Conservation (phyloP, 2,797 vertebrate genomes). For the Stomatorhinus walkeri region DNA sequence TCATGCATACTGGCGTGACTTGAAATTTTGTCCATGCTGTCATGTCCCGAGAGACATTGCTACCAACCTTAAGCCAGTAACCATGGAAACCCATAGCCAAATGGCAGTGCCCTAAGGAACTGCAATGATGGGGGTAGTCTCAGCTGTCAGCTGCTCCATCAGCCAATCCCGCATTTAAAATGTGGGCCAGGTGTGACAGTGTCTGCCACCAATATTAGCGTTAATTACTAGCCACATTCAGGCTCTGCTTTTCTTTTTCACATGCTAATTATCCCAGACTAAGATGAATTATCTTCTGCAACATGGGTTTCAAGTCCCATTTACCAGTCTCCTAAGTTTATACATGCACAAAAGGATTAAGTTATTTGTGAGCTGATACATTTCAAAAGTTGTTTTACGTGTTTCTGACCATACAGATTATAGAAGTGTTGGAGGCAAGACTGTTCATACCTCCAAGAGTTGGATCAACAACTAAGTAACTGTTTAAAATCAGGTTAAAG, state of each 20-base stretch:
- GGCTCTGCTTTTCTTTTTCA: background rate
- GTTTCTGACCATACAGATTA: background rate
- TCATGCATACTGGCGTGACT: conserved; percentile 49
- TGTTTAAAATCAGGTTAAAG: background rate
- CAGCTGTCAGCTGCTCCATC: conserved; percentile 23
- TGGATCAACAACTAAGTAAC: background rate
- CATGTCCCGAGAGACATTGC: conserved; percentile 41
- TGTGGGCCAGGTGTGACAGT: conserved; percentile 21
- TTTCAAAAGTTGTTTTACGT: background rate
- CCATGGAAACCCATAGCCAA: conserved; percentile 32
- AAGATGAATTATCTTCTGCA: background rate
- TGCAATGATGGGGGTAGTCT: conserved; percentile 15
- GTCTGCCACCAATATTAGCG: conserved; percentile 17
- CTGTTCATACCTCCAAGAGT: background rate
- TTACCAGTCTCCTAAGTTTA: background rate
- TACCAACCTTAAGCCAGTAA: conserved; percentile 15
- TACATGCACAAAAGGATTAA: background rate
- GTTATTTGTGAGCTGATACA: background rate
- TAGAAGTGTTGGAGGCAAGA: background rate
- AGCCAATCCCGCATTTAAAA: background rate
- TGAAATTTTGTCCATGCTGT: conserved; percentile 52
- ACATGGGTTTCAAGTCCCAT: background rate
- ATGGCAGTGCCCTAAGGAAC: conserved; percentile 33
- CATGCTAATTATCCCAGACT: conserved; percentile 3
- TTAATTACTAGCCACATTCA: conserved; percentile 20